phyloP scores from a whole-genome alignment of 2,113 vertebrate genomes.

The Toxostoma redivivum region DNA sequence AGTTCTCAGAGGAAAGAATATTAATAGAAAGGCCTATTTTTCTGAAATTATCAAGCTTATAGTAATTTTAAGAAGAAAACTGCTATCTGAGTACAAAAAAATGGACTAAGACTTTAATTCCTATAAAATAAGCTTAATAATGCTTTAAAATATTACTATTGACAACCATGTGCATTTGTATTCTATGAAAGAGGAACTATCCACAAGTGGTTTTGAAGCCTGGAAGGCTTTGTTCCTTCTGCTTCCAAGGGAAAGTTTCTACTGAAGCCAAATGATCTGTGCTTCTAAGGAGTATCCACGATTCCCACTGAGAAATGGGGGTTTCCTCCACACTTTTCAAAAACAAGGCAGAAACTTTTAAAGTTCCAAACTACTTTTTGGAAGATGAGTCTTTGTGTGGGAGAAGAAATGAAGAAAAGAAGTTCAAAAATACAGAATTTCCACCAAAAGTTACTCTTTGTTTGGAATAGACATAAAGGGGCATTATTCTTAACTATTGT shows the following conservation, averaged over 20 bases:
- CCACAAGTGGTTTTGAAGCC: neutral
- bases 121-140: slow-evolving; percentile 8
- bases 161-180: neutral
- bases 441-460: neutral
- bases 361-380: neutral
- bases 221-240: slow-evolving; percentile 8
- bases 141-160: neutral
- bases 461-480: neutral
- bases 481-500: neutral
- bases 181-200: neutral
- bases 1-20: neutral
- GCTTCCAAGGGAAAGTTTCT: neutral
- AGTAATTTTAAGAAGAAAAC: neutral
- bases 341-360: neutral
- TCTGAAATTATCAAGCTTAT: neutral
- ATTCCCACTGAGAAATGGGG: neutral
- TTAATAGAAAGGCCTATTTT: neutral
- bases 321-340: neutral
- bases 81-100: neutral
- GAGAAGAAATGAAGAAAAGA: neutral
- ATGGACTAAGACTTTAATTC: neutral
- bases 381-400: neutral
- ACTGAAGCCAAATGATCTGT: neutral
- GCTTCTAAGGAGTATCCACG: neutral
- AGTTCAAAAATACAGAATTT: neutral